Percentiles rank a stretch among this genome's conserved stretches.
Evolutionary conservation across 2,797 vertebrate species (phyloP).

Genomic region (Siniperca scherzeri): DNA sequence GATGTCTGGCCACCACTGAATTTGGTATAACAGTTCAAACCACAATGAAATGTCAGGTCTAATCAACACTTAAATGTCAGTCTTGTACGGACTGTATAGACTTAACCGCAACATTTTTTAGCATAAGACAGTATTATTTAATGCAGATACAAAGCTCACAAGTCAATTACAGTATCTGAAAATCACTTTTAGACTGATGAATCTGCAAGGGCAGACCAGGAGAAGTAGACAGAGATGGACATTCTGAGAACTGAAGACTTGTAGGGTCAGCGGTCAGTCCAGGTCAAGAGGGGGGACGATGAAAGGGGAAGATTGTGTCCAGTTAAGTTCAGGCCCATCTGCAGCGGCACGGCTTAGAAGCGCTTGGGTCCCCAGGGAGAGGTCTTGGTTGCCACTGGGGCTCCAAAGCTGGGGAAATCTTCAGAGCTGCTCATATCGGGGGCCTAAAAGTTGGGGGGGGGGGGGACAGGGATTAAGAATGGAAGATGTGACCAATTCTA

Average conservation of each 20-base stretch:
- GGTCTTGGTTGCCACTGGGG: conserved; percentile 93
- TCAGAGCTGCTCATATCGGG: conserved; percentile 99
- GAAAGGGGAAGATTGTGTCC: conserved; percentile 67
- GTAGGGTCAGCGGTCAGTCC: conserved; percentile 83
- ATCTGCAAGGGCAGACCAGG: conserved; percentile 67
- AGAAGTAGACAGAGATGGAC: conserved; percentile 68
- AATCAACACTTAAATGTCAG: conserved; percentile 68
- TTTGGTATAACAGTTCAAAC: conserved; percentile 84
- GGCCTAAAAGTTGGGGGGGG: conserved; percentile 82
- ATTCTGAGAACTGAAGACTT: conserved; percentile 77
- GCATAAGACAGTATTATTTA: conserved; percentile 61
- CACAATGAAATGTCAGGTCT: conserved; percentile 75
- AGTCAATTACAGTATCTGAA: conserved; percentile 75
- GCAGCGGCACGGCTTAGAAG: conserved; percentile 87
- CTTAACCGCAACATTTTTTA: conserved; percentile 54
- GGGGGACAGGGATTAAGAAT: background rate
- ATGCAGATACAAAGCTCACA: conserved; percentile 76
- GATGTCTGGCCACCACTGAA: conserved; percentile 76
- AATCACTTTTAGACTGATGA: conserved; percentile 76
- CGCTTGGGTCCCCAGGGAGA: conserved; percentile 99
- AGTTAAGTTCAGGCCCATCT: conserved; percentile 61
- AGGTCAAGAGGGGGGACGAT: conserved; percentile 63
- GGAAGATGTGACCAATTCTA: background rate
- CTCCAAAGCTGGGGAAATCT: conserved; percentile 98
- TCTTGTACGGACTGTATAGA: conserved; percentile 53